Base-by-base conservation (phyloP, 2,113 vertebrate genomes). In the Zootoca vivipara region DNA sequence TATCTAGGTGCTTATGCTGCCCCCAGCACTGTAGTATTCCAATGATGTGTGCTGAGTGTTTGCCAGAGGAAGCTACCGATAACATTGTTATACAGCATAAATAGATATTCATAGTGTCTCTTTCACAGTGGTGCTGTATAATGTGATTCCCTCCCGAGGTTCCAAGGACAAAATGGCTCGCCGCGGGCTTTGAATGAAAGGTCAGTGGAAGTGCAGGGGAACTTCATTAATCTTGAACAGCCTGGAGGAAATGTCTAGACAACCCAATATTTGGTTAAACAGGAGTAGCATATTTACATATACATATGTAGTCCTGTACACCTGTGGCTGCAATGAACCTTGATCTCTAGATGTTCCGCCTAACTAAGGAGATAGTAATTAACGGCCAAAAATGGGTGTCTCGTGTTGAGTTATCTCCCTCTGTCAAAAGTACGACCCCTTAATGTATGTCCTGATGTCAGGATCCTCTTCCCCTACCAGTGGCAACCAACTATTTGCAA, bases 141-240 rank as follows among this genome's bases (percentile, higher is more conserved):
- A 91, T 82, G 24, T 22, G n/a, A 46, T 86, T 93, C 67, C 79
- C 38, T 88, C 30, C 15, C 22, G 40, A 90, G 5, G 35, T 62
- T 83, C 9, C 80, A 80, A 80, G 78, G 91, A 80, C 0, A 64
- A 64, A 85, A 77, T n/a, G 56, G 24, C n/a, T 79, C 82, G 73
- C 73, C 67, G 69, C 91, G 35, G 30, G 67, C 42, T 83, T 40
- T 62, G 70, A 26, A 91, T 90, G 42, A 90, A 40, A 92, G 70
- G 70, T 72, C 82, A 89, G 89, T 87, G 30, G 70, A 91, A 86
- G 20, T 78, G 84, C 28, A 87, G 80, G n/a, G 62, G 85, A 81
- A 67, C 58, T 85, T 80, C 75, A 13, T 28, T 82, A 84, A 56
- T 46, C 9, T 75, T 65, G 38, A 64, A 33, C 20, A 82, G 38